Evolutionary conservation across 1,140 invertebrate genomes (phyloP).

Genomic region (Copidosoma floridanum): DNA sequence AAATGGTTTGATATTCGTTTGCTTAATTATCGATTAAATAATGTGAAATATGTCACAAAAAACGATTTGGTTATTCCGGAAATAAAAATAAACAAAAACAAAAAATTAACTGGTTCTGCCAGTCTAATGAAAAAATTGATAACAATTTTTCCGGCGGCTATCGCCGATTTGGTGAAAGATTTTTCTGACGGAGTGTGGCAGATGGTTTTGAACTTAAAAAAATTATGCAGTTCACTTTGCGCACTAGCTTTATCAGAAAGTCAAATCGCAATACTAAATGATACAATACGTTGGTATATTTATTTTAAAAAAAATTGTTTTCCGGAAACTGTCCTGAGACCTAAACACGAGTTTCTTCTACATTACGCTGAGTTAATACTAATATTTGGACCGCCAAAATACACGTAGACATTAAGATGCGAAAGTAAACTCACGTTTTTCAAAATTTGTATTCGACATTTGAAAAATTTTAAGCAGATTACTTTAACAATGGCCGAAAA

Average conservation of each 20-base stretch:
- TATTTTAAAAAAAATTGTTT: neutral
- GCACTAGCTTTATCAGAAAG: neutral
- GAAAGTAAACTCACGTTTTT: slow-evolving; percentile 1
- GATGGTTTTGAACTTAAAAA: neutral
- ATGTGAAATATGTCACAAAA: neutral
- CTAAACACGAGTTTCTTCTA: slow-evolving; percentile 2
- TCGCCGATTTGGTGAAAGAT: neutral
- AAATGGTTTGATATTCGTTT: slow-evolving; percentile 26
- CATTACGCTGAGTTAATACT: neutral
- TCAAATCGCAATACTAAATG: neutral
- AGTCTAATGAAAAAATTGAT: slow-evolving; percentile 3
- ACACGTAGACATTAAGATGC: neutral
- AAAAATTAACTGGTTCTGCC: neutral
- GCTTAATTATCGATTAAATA: too few relatives aligned
- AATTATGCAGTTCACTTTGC: neutral
- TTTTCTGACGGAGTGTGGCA: neutral
- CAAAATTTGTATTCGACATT: neutral
- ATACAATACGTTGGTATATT: neutral
- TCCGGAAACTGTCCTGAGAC: neutral
- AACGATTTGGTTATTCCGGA: neutral
- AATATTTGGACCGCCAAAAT: neutral
- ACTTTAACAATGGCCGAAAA: neutral
- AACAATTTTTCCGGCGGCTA: neutral
- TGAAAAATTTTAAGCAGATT: neutral
- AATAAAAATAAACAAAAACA: neutral